A percentile compares a stretch with the other conserved stretches of the same genome.
phyloP scores from a whole-genome alignment of 1,140 invertebrate species.

The Pissodes strobi region DNA sequence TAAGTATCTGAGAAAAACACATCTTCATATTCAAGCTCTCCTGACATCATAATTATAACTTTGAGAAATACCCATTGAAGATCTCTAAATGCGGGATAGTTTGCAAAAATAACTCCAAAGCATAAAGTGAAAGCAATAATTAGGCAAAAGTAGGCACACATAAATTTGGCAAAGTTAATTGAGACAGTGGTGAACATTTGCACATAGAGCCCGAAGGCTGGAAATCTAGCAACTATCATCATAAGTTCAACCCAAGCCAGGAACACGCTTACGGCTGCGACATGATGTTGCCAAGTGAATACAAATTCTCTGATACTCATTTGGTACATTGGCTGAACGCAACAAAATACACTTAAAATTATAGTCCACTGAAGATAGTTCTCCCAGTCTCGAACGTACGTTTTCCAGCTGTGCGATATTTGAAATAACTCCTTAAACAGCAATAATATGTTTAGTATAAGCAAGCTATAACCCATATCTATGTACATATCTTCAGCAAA shows the following conservation, averaged over 20 bases:
- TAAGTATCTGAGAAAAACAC: conserved; percentile 71
- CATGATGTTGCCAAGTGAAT: conserved; percentile 74
- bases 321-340: conserved; percentile 58
- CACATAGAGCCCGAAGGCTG: conserved; percentile 81
- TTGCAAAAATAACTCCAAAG: conserved; percentile 78
- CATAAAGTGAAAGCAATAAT: conserved; percentile 77
- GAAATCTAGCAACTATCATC: conserved; percentile 82
- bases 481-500: conserved; percentile 59
- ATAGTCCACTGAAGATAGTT: conserved; percentile 83
- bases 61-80: conserved; percentile 70
- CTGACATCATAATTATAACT: conserved; percentile 87
- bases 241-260: conserved; percentile 80
- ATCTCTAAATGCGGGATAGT: conserved; percentile 71
- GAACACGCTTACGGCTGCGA: conserved; percentile 76
- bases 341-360: conserved; percentile 68
- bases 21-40: conserved; percentile 82
- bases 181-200: conserved; percentile 86
- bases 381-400: conserved; percentile 78
- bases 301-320: conserved; percentile 53
- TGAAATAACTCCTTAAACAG: conserved; percentile 76
- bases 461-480: conserved; percentile 62
- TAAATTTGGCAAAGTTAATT: conserved; percentile 81
- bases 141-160: conserved; percentile 78
- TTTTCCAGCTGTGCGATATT: conserved; percentile 67
- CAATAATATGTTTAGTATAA: conserved; percentile 65